phyloP scores from a whole-genome alignment of 2,797 vertebrate genomes.

The Sorex maritimensis region DNA sequence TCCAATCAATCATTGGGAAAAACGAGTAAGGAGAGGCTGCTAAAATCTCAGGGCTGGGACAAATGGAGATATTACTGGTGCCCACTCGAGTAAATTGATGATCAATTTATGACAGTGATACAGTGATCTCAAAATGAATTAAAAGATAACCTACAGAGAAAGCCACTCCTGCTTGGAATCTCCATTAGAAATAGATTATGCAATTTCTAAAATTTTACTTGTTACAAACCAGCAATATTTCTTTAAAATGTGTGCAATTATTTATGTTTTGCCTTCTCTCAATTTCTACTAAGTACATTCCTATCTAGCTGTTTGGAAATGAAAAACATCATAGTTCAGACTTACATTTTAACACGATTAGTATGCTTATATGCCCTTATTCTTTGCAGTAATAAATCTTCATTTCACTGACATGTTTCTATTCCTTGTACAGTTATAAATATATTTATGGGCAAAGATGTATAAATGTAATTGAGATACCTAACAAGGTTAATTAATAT shows the following conservation, averaged over 20 bases:
- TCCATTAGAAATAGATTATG: neutral
- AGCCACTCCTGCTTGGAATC: neutral
- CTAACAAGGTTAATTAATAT: constrained; percentile 71
- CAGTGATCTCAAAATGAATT: neutral
- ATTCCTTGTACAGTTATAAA: constrained; percentile 83
- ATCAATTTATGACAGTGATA: too few relatives aligned
- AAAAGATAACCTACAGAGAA: neutral
- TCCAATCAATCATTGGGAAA: too few relatives aligned
- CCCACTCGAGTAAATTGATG: too few relatives aligned
- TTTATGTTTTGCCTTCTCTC: constrained; percentile 58
- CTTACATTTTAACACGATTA: constrained; percentile 74
- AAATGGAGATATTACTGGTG: too few relatives aligned
- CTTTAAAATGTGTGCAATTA: constrained; percentile 7
- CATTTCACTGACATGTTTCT: constrained; percentile 78
- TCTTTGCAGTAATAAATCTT: constrained; percentile 72
- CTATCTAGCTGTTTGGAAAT: constrained; percentile 66
- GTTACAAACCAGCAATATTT: neutral
- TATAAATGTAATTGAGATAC: neutral
- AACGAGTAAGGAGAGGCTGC: too few relatives aligned
- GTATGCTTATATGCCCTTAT: constrained; percentile 59
- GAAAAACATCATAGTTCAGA: constrained; percentile 64
- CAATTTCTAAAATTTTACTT: constrained; percentile 49
- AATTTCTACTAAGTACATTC: constrained; percentile 77
- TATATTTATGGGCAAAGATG: constrained; percentile 75
- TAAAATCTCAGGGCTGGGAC: too few relatives aligned